Percentiles rank a stretch among this genome's conserved stretches.
Evolutionary conservation across 1,140 invertebrate genomes (phyloP).

Genomic region (Saxidomus purpurata): DNA sequence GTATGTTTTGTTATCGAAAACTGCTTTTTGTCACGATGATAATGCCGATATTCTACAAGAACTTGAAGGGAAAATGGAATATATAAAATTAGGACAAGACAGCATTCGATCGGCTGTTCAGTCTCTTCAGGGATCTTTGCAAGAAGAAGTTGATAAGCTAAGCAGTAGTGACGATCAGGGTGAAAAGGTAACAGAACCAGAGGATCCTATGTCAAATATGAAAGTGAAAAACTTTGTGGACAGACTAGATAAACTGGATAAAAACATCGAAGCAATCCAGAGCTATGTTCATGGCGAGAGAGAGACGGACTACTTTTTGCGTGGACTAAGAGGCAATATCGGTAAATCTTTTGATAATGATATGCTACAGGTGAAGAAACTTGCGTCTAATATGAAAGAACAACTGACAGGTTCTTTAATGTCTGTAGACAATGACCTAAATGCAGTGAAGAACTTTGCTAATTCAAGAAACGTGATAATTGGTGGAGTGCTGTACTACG

Average conservation of each 20-base stretch:
- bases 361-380: not conserved
- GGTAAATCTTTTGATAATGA: not conserved
- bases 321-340: not conserved
- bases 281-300: slow-evolving; percentile 19
- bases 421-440: not conserved
- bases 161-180: not conserved
- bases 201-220: not conserved
- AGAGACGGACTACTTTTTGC: not conserved
- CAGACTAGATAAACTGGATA: slow-evolving; percentile 28
- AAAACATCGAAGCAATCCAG: slow-evolving; percentile 1
- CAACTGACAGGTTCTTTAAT: not conserved
- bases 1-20: not conserved
- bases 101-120: not conserved
- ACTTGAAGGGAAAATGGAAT: not conserved
- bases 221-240: not conserved
- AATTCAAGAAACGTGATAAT: slow-evolving; percentile 48
- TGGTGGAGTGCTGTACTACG: slow-evolving; percentile 33
- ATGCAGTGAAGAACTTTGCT: not conserved
- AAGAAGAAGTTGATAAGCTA: not conserved
- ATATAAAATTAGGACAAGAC: not conserved
- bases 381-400: not conserved
- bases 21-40: not conserved
- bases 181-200: not conserved
- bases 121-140: not conserved
- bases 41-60: not conserved